These are phyloP conservation scores for Caracal caracal DNA, from an alignment of 2,113 vertebrate species.

Conservation along the genomic window DNA sequence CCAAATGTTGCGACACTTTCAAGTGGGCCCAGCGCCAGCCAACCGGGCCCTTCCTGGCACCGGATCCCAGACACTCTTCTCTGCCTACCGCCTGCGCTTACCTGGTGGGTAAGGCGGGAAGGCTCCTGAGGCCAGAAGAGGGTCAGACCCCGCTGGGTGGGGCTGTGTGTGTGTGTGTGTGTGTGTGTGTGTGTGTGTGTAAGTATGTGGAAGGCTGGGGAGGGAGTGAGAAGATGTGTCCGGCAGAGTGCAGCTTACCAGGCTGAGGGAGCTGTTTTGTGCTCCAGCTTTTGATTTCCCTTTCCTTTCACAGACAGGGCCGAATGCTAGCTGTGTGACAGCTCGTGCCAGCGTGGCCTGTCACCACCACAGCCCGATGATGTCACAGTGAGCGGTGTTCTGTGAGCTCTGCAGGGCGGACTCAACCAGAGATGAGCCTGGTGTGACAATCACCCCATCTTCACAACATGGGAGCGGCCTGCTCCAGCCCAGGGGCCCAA, in stretches of 20 bases:
- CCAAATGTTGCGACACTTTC: constrained; percentile 8
- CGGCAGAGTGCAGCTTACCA: not conserved
- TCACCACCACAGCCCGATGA: fast-evolving
- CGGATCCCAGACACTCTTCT: not conserved
- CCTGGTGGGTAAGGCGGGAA: not conserved
- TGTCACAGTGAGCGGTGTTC: not conserved
- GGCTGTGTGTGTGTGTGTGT: not conserved
- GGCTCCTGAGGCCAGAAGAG: not conserved
- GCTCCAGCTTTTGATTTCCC: constrained; percentile 32
- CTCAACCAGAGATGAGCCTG: fast-evolving
- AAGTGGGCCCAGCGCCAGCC: not conserved
- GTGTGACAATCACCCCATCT: not conserved
- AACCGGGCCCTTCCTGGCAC: not conserved
- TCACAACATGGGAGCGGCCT: not conserved
- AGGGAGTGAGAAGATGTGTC: no score
- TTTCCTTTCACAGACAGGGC: constrained; percentile 8
- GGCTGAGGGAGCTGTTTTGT: constrained; percentile 60
- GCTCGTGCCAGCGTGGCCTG: not conserved
- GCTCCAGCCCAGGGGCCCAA: not conserved
- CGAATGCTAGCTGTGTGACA: fast-evolving
- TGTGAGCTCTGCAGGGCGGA: not conserved
- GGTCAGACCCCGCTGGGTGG: not conserved
- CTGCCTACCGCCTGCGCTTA: not conserved
- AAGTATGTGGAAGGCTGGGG: not conserved
- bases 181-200: not conserved